Conservation (phyloP, 2,113 vertebrate species). For the Rhegmatorhina hoffmannsi region DNA sequence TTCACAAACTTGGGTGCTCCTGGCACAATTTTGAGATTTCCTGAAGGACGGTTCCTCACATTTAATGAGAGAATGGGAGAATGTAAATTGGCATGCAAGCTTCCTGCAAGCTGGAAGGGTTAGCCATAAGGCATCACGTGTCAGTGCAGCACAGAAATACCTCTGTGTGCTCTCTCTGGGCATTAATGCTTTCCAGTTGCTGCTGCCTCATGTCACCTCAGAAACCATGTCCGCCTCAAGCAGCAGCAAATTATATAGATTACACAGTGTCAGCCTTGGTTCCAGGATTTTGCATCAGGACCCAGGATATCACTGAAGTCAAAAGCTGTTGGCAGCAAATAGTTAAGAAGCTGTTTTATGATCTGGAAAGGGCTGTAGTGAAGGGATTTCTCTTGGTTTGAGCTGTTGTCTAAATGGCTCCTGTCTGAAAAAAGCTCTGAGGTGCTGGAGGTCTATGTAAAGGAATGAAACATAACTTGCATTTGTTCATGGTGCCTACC, state of each 20-base stretch:
- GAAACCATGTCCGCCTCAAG: background rate
- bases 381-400: background rate
- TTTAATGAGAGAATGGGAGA: constrained; percentile 25
- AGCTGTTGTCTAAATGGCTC: background rate
- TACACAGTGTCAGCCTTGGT: background rate
- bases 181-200: background rate
- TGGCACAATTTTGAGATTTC: background rate
- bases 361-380: background rate
- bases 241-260: background rate
- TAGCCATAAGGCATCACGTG: background rate
- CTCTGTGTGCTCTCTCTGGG: background rate
- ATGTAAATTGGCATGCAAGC: background rate
- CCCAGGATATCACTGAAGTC: background rate
- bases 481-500: background rate
- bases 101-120: background rate
- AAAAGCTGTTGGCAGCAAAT: background rate
- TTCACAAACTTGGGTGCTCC: background rate
- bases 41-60: background rate
- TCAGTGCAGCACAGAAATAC: background rate
- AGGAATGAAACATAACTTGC: background rate
- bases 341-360: background rate
- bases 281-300: background rate
- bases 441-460: background rate
- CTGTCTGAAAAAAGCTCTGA: background rate
- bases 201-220: background rate